Conservation (phyloP, 2,797 vertebrate genomes). For the Neopelma chrysocephalum region DNA sequence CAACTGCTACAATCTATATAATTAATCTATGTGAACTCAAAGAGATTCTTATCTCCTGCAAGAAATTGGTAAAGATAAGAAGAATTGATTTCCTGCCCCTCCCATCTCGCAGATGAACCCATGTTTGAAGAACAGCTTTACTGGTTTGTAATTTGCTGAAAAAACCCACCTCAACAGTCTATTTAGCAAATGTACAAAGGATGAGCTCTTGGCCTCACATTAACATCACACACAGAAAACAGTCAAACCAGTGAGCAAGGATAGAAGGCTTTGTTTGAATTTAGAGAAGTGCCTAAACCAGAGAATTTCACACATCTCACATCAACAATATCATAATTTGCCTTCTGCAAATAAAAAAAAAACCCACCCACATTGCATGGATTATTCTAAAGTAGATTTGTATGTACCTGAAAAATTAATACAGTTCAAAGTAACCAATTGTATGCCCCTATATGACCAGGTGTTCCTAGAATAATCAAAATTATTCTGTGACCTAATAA, state of each 20-base stretch:
- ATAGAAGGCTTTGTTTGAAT: not conserved
- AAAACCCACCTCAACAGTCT: not conserved
- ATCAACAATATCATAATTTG: not conserved
- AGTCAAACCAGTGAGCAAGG: not conserved
- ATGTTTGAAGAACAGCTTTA: not conserved
- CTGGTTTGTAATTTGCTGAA: not conserved
- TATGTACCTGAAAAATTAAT: not conserved
- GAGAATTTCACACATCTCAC: not conserved
- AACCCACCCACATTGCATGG: not conserved
- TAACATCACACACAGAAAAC: not conserved
- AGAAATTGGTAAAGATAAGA: conserved; percentile 60
- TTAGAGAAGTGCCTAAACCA: not conserved
- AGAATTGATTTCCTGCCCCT: conserved; percentile 51
- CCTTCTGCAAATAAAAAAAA: not conserved
- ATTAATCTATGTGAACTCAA: conserved; percentile 53
- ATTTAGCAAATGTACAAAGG: not conserved
- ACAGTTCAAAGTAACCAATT: not conserved
- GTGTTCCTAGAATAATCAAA: not conserved
- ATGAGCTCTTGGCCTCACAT: not conserved
- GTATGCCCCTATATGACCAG: not conserved
- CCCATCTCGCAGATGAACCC: conserved; percentile 7
- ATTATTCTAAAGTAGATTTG: not conserved
- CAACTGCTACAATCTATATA: conserved; percentile 42
- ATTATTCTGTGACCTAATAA: not conserved
- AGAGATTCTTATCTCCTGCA: conserved; percentile 45